Evolutionary conservation across 2,888 invertebrate species (phyloP), one percentile per base, ranked within the genome.

Genomic region (Agriopis marginaria): DNA sequence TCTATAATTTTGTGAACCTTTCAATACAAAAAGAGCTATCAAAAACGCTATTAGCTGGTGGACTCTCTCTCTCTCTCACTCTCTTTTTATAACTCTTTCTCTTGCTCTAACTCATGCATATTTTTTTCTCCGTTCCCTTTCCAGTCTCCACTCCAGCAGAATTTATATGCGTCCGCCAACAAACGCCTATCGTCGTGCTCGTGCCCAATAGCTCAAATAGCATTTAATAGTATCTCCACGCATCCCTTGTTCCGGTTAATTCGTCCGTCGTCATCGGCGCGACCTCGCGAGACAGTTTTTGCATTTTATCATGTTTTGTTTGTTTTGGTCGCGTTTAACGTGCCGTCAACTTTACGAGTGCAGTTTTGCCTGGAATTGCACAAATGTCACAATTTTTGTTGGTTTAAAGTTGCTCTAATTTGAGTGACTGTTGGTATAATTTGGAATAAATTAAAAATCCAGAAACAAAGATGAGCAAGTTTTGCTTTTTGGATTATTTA

Each of bases 261-360:
- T 85, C 85, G 82, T 82, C 78, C 77, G 76, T 81, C 87, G 84
- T 87, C 87, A 87, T 80, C 82, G 82, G 79, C 77, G 53, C 63
- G 63, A 82, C 82, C 81, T 80, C 80, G 76, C 78, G 78, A 81
- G 82, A 84, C 82, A 82, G 82, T 87, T 87, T 87, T 86, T 87
- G 84, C 84, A 86, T 87, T 84, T 82, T 83, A 81, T 82, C 83
- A 80, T 80, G n/a, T 58, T 58, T 23, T 75, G 77, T 82, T 82
- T 79, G 76, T 82, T 82, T 81, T 80, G 79, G 17, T 62, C 49
- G 44, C 14, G 17, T 55, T 45, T 45, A 58, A 44, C 75, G 58
- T 56, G 55, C 59, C 58, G 62, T 54, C 63, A 63, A 68, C 67
- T 73, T 72, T 71, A 71, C 53, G 50, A 40, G 11, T 44, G 44